phyloP scores from a whole-genome alignment of 2,113 vertebrate genomes.

The Notarius lentiginosus region DNA sequence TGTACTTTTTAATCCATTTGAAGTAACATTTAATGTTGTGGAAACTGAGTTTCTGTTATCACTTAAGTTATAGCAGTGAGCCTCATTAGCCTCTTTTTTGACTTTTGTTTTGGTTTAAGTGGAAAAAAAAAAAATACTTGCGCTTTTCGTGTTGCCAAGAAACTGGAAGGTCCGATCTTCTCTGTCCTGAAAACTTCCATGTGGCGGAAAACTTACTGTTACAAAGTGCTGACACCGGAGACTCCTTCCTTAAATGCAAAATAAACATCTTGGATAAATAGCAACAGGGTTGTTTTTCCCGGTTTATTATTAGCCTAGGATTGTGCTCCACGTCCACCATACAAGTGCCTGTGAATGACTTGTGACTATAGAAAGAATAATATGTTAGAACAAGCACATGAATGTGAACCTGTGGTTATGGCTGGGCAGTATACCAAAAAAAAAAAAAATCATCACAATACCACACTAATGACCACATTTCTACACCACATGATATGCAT shows the following conservation, averaged over 20 bases:
- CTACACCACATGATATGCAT: background rate
- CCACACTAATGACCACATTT: background rate
- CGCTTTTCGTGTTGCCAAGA: no score
- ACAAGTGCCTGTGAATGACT: background rate
- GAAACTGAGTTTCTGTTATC: background rate
- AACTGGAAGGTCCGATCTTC: background rate
- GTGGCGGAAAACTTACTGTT: background rate
- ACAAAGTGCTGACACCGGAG: no score
- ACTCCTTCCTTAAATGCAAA: background rate
- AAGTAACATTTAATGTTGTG: no score
- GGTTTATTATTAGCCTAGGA: background rate
- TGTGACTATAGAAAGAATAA: background rate
- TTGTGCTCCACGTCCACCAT: background rate
- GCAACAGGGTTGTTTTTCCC: background rate
- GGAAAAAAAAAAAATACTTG: no score
- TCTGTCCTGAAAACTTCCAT: background rate
- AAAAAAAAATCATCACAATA: background rate
- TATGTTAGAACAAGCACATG: background rate
- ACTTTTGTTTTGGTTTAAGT: no score
- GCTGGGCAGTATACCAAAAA: background rate
- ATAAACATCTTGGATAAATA: background rate
- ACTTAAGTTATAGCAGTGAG: no score
- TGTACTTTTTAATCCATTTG: no score
- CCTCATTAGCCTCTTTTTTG: no score
- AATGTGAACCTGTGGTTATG: background rate